Base-by-base conservation (phyloP, 2,113 vertebrate genomes). In the Catharus minimus region DNA sequence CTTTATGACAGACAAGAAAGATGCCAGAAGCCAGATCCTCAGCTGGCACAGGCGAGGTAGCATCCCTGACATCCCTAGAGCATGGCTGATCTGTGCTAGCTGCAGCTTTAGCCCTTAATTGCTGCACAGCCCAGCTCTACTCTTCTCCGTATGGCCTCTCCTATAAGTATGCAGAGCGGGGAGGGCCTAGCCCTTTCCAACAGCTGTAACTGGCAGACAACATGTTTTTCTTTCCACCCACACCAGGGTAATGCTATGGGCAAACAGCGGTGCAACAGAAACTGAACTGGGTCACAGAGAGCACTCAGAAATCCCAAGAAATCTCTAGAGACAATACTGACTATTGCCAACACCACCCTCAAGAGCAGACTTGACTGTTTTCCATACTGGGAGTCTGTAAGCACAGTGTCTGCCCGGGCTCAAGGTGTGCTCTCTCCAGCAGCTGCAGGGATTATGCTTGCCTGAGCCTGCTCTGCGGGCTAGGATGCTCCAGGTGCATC, bases 401-500 rank as follows among this genome's bases (percentile, higher is more conserved):
- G 80, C 8, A 26, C 69, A 43, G 78, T 10, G 56, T 76, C 76
- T 86, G 76, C 72, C 74, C 22, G n/a, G 39, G 80, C 60, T 81
- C n/a, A 56, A 60, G 77, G 77, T 38, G 28, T 6, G 13, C 61
- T 68, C 33, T 49, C 62, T 72, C 33, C 84, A 74, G 88, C 92
- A 94, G 88, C 95, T 93, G 92, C 78, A 39, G 77, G 80, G 73
- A 88, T 43, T 26, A 14, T 10, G 6, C 89, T 71, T 95, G 92
- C 78, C 87, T 55, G 41, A 73, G 89, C 93, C 88, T 95, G 93
- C 82, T 89, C 23, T 7, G 1, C 20, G 55, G 89, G 53, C 55
- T 87, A 49, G 62, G 84, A 79, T 92, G 93, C 81, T 93, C 66
- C 93, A 95, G 89, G 66, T 91, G 87, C 87, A 69, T 72, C 44